Conservation (phyloP, 2,888 invertebrate species). For the Parascotia fuliginaria region DNA sequence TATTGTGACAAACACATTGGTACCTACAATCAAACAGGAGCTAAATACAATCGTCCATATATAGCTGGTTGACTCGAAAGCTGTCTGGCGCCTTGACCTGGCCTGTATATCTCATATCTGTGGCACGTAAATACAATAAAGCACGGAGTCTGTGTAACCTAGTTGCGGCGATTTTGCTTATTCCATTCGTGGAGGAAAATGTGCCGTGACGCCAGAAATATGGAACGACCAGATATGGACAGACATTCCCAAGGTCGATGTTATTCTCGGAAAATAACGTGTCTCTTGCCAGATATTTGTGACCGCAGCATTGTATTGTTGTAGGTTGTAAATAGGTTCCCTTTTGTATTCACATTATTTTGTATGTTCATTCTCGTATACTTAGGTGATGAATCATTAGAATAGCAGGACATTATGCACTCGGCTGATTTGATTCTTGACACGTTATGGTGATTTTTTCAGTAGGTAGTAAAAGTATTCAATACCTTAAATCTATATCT, state of each 20-base stretch:
- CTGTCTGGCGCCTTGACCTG: constrained; percentile 82
- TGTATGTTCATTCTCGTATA: constrained; percentile 25
- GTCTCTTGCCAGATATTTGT: constrained; percentile 30
- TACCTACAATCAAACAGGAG: constrained; percentile 62
- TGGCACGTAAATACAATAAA: constrained; percentile 84
- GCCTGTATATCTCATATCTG: constrained; percentile 79
- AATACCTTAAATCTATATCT: background rate
- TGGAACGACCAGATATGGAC: constrained; percentile 46
- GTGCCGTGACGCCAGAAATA: constrained; percentile 51
- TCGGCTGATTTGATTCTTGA: constrained; percentile 1
- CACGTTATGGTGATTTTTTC: background rate
- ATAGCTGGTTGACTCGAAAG: constrained; percentile 75
- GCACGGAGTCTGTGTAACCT: constrained; percentile 77
- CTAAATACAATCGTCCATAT: constrained; percentile 73
- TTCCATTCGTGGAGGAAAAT: constrained; percentile 69
- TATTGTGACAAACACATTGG: constrained; percentile 64
- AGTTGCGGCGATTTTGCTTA: constrained; percentile 73
- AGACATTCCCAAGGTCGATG: constrained; percentile 52
- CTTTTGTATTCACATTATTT: constrained; percentile 30
- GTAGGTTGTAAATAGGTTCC: constrained; percentile 28
- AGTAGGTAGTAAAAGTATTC: background rate
- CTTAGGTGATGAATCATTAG: constrained; percentile 27
- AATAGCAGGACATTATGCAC: constrained; percentile 2
- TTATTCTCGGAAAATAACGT: constrained; percentile 47
- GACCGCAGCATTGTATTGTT: constrained; percentile 47